These are phyloP conservation scores for Excalfactoria chinensis DNA, from an alignment of 2,113 vertebrate species.

Conservation along the genomic window DNA sequence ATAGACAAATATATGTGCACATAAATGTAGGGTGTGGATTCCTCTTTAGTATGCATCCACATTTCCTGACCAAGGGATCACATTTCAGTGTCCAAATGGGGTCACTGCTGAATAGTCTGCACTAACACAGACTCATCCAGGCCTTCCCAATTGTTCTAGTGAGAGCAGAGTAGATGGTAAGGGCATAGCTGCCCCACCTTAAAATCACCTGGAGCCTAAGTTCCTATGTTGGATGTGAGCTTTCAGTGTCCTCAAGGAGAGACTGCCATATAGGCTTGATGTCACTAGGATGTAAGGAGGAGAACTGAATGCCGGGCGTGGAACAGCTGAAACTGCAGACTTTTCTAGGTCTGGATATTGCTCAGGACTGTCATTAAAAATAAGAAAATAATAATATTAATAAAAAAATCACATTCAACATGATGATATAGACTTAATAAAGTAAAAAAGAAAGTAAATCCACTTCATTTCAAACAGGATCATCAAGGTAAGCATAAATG, in stretches of 20 bases:
- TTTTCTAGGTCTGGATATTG: neutral
- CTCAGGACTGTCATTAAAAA: neutral
- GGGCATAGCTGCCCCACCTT: neutral
- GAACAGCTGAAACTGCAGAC: neutral
- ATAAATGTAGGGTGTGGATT: neutral
- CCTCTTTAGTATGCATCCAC: neutral
- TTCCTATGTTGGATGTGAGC: neutral
- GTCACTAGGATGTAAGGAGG: neutral
- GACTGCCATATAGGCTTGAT: neutral
- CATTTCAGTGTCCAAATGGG: neutral
- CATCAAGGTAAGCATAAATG: neutral
- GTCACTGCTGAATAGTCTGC: neutral
- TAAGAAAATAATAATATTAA: no score
- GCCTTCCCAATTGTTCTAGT: neutral
- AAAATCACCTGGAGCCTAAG: neutral
- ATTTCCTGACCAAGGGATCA: neutral
- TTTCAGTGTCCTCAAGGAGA: neutral
- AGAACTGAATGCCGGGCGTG: neutral
- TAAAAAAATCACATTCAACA: neutral
- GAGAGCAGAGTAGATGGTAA: neutral
- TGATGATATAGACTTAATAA: neutral
- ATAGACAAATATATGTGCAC: fast-evolving
- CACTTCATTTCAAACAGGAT: neutral
- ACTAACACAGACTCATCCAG: neutral
- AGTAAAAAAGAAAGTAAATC: neutral